These are phyloP conservation scores for Drosophila hydei DNA, from an alignment of 1,140 invertebrate species.

Conservation along the genomic window DNA sequence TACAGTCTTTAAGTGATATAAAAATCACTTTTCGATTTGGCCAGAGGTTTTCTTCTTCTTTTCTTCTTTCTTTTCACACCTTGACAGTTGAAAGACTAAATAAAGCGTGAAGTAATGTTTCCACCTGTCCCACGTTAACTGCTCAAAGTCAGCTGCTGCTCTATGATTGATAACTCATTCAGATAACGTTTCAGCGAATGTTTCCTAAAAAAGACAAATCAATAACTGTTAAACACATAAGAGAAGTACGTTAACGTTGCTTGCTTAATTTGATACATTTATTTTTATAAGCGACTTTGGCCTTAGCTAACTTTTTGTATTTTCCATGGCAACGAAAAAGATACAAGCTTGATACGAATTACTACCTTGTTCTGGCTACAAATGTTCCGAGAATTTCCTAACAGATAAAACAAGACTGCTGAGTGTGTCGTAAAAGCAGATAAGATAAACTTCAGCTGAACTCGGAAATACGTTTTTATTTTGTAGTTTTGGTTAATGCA, in stretches of 20 bases:
- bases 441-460: not conserved
- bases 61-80: too few species aligned
- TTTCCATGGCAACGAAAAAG: not conserved
- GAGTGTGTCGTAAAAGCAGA: not conserved
- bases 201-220: not conserved
- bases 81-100: too few species aligned
- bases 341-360: not conserved
- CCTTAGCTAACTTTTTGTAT: too few species aligned
- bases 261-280: not conserved
- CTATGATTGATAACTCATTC: constrained; percentile 1
- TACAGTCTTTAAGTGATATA: too few species aligned
- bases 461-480: not conserved
- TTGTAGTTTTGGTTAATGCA: constrained; percentile 13
- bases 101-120: too few species aligned
- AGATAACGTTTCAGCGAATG: not conserved
- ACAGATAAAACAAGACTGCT: not conserved
- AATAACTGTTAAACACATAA: not conserved
- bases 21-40: too few species aligned
- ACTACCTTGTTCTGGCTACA: not conserved
- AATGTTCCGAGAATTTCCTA: not conserved
- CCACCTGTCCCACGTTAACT: not conserved
- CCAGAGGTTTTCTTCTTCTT: too few species aligned
- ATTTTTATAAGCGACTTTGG: not conserved
- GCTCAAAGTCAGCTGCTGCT: not conserved
- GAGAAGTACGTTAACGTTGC: not conserved